Conservation (phyloP, 1,140 invertebrate species). For the Drosophila rhopaloa region DNA sequence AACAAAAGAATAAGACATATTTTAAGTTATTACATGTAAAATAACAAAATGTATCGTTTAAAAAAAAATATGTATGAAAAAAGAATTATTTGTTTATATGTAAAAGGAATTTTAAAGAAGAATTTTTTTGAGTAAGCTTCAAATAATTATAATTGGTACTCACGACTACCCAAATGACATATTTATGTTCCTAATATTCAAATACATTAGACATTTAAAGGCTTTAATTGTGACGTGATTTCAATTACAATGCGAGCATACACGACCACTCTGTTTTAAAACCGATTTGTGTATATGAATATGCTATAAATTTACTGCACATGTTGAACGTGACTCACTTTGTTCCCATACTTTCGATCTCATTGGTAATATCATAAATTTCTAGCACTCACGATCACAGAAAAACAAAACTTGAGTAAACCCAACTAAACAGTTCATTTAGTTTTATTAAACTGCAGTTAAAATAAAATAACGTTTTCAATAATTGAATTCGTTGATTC, state of each 20-base stretch:
- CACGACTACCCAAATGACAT: conserved; percentile 22
- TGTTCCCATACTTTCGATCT: neutral
- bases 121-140: no score
- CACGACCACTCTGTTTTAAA: conserved; percentile 19
- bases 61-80: no score
- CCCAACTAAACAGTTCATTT: neutral
- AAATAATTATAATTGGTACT: neutral
- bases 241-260: conserved; percentile 7
- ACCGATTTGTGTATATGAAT: conserved; percentile 26
- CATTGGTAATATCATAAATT: conserved; percentile 19
- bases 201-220: conserved; percentile 16
- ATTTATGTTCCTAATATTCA: conserved; percentile 37
- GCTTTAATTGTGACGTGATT: conserved; percentile 27
- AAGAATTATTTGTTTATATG: no score
- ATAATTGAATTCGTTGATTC: neutral
- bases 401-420: neutral
- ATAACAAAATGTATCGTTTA: no score
- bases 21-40: no score
- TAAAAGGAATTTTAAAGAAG: neutral
- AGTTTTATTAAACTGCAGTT: neutral
- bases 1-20: no score
- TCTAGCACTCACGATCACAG: conserved; percentile 9
- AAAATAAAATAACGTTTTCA: neutral
- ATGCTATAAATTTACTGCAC: conserved; percentile 17
- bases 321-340: conserved; percentile 27